Percentiles rank a stretch among this genome's conserved stretches.
Evolutionary conservation across 2,113 vertebrate species (phyloP).

Genomic region (Gobius niger): DNA sequence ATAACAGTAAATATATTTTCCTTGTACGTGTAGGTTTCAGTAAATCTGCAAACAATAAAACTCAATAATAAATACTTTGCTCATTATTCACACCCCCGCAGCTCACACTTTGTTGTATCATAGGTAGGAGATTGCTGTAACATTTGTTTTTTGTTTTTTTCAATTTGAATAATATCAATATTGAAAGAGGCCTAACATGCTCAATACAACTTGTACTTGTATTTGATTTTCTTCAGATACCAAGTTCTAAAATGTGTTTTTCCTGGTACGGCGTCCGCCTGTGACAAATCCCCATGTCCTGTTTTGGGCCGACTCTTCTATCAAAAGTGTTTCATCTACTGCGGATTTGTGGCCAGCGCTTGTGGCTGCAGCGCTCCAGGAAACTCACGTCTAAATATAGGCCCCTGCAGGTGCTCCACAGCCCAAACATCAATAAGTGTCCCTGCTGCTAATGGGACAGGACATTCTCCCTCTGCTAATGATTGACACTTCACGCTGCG

Average conservation of each 20-base stretch:
- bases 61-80: too few species aligned
- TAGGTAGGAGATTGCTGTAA: too few species aligned
- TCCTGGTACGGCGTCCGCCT: not conserved
- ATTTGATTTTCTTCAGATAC: not conserved
- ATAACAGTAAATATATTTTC: too few species aligned
- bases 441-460: conserved; percentile 21
- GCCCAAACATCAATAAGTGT: conserved; percentile 29
- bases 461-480: conserved; percentile 18
- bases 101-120: too few species aligned
- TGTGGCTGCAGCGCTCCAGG: not conserved
- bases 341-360: not conserved
- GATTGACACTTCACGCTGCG: conserved; percentile 28
- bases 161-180: too few species aligned
- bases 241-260: not conserved
- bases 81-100: too few species aligned
- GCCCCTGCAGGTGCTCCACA: conserved; percentile 5
- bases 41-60: too few species aligned
- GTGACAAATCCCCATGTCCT: not conserved
- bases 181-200: not conserved
- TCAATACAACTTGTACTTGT: too few species aligned
- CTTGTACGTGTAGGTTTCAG: too few species aligned
- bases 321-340: not conserved
- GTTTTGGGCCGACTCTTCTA: conserved; percentile 9
- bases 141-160: too few species aligned
- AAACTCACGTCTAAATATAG: conserved; percentile 28